Base-by-base conservation (phyloP, 2,797 vertebrate species). In the Poeciliopsis turneri region DNA sequence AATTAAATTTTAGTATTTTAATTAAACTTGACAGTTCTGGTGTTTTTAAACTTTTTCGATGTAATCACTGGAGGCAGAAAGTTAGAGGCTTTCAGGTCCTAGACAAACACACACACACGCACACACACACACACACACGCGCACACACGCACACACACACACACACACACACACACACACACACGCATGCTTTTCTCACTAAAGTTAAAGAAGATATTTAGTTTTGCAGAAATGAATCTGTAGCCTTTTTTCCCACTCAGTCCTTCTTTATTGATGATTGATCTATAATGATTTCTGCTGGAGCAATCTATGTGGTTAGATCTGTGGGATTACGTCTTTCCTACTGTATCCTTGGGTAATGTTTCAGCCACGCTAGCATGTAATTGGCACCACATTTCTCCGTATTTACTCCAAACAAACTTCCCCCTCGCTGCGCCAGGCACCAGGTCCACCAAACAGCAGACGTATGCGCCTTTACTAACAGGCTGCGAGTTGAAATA, bases 301-400 rank as follows among this genome's bases (percentile, higher is more conserved):
- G 30, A 72, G 78, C 41, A 76, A 78, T 23, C 45, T 77, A 57
- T 71, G 25, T 64, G 55, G 49, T 64, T 23, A 43, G 41, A 77
- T 82, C 57, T 78, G 11, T 8, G 51, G 61, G 53, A 28, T 68
- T 70, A 69, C 23, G 0, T 80, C 41, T 45, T 77, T 39, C 57
- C 2, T 41, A 30, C 39, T 41, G 7, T 74, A 72, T 78, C 47
- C 33, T 0, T 71, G 18, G 78, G 68, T 71, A 70, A 74, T 72
- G 77, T 89, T 84, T 83, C 76, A 81, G 53, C 82, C 70, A 76
- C 25, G 66, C 78, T 74, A 75, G 85, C 74, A 80, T 81, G 46
- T 86, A 86, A 89, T 78, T 89, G 84, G 83, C 70, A 15, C 33
- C 75, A 78, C 69, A 74, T 77, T 80, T 53, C 82, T 80, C 47